These are phyloP conservation scores for Ennomos fuscantarius DNA, from an alignment of 2,888 invertebrate genomes.

Conservation along the genomic window DNA sequence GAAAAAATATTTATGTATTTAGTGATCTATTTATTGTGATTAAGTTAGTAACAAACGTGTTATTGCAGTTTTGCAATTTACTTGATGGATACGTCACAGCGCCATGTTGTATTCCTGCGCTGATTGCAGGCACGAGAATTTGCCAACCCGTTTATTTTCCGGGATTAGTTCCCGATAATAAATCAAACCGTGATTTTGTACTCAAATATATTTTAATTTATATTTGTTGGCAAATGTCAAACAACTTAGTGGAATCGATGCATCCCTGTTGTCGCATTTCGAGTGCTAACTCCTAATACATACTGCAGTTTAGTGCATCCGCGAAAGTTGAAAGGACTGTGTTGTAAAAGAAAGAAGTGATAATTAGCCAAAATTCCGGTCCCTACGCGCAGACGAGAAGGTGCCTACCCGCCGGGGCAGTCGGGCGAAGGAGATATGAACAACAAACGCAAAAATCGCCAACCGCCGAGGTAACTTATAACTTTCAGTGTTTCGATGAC, in stretches of 20 bases:
- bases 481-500: conserved; percentile 71
- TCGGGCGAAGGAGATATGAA: conserved; percentile 88
- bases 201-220: conserved; percentile 82
- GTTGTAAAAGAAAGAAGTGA: conserved; percentile 84
- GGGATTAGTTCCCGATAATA: conserved; percentile 82
- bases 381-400: conserved; percentile 92
- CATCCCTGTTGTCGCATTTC: conserved; percentile 80
- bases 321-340: conserved; percentile 86
- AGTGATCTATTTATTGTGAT: conserved; percentile 55
- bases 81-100: conserved; percentile 83
- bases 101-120: conserved; percentile 86
- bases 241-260: conserved; percentile 80
- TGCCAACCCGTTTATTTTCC: conserved; percentile 85
- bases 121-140: conserved; percentile 86
- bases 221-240: conserved; percentile 83
- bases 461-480: conserved; percentile 88
- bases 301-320: conserved; percentile 85
- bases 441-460: conserved; percentile 94
- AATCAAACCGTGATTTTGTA: conserved; percentile 83
- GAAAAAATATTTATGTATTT: conserved; percentile 67
- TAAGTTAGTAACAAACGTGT: conserved; percentile 51
- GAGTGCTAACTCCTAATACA: conserved; percentile 81
- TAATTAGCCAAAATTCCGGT: conserved; percentile 92
- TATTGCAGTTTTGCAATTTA: conserved; percentile 76
- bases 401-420: conserved; percentile 90